Conservation (phyloP, 2,888 invertebrate genomes). For the Cryptocheilus praepositus region DNA sequence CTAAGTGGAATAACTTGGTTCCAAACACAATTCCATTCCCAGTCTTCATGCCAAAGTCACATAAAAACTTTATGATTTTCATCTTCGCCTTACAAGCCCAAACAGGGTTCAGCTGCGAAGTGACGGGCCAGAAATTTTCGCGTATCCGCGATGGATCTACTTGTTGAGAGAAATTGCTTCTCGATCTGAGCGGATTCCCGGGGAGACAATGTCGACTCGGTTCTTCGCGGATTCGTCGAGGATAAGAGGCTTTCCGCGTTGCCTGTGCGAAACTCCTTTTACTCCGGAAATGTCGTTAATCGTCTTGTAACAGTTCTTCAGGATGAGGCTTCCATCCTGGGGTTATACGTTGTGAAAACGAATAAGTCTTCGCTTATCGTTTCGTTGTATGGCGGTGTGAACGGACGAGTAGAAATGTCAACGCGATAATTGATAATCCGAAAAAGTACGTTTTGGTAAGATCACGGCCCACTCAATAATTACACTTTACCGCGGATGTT, state of each 20-base stretch:
- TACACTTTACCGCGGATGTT: too few species aligned
- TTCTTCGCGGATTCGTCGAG: conserved; percentile 41
- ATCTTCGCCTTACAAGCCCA: neutral
- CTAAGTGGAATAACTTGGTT: too few species aligned
- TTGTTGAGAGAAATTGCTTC: conserved; percentile 35
- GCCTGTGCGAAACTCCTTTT: conserved; percentile 40
- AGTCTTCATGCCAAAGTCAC: too few species aligned
- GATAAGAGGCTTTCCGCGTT: conserved; percentile 47
- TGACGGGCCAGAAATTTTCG: neutral
- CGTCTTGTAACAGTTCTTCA: conserved; percentile 11
- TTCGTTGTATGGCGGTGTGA: conserved; percentile 10
- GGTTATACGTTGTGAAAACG: too few species aligned
- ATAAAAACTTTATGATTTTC: neutral
- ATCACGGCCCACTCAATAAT: too few species aligned
- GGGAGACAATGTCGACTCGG: conserved; percentile 29
- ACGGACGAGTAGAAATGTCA: too few species aligned
- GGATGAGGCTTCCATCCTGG: too few species aligned
- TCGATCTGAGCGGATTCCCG: conserved; percentile 40
- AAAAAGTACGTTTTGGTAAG: conserved; percentile 17
- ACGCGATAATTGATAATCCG: too few species aligned
- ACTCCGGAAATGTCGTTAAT: conserved; percentile 17
- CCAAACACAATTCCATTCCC: too few species aligned
- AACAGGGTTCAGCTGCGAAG: neutral
- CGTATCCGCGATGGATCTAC: too few species aligned
- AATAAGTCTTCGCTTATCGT: conserved; percentile 32